Percentiles rank a stretch among this genome's conserved stretches.
Conservation (phyloP, 1,140 invertebrate genomes). For the Zophobas morio region DNA sequence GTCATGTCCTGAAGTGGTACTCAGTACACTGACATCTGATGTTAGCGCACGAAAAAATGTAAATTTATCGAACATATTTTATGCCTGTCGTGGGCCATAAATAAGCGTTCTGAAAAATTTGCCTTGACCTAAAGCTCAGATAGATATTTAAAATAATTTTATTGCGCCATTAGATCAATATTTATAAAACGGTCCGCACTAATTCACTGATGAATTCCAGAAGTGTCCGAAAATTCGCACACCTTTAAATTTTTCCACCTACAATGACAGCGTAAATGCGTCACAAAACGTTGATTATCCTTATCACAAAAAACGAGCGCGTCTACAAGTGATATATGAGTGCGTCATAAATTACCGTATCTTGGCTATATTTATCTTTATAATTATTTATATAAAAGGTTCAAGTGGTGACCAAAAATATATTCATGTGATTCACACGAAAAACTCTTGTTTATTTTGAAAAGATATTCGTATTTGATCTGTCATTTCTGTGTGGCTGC, state of each 20-base stretch:
- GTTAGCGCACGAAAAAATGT: too few species aligned
- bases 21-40: too few species aligned
- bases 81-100: neutral
- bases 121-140: conserved; percentile 4
- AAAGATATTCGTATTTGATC: neutral
- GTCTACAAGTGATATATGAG: too few species aligned
- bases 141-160: conserved; percentile 26
- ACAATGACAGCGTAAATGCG: neutral
- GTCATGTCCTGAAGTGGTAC: too few species aligned
- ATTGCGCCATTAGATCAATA: conserved; percentile 28
- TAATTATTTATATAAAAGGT: conserved; percentile 9
- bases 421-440: conserved; percentile 12
- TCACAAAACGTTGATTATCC: neutral
- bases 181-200: neutral
- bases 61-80: conserved; percentile 2
- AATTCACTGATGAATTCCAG: neutral
- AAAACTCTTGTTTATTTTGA: neutral
- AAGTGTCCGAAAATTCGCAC: too few species aligned
- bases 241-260: neutral
- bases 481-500: neutral
- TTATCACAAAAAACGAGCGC: too few species aligned
- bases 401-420: neutral
- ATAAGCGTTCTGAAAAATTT: conserved; percentile 1
- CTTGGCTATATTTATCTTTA: neutral
- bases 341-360: neutral